Evolutionary conservation across 2,797 vertebrate genomes (phyloP), one percentile per base, ranked within the genome.

Genomic region (Gorsachius magnificus): DNA sequence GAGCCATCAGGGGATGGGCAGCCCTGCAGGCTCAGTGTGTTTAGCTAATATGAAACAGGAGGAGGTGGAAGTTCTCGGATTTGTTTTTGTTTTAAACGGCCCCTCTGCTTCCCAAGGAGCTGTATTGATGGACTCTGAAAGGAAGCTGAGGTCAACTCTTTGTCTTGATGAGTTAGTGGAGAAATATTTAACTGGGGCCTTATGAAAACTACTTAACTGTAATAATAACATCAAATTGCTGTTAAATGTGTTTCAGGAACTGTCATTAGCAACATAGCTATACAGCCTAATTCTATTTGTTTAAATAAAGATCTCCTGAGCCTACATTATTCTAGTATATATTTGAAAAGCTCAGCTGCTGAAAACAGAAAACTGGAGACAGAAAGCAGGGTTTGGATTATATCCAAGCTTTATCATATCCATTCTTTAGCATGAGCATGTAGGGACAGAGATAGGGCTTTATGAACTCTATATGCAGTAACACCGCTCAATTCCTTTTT

Each of bases 221-320:
- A 94, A 87, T 93, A 95, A 96, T 69, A 96, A 72, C 75, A 80
- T 66, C 79, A 83, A 95, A 90, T 78, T 3, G 8, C 93, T 78
- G 92, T 87, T 92, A 94, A 93, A 92, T 71, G 66, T 92, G 68
- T 90, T 95, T 96, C 84, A 83, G 88, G 43, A 92, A 17, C 72
- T 82, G 82, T 82, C 82, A 60, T 81, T 93, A 95, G 57, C 83
- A 93, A 69, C 83, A 93, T 41, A 93, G 89, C 87, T 86, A 36
- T 71, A 54, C 80, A 86, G 50, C 78, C 50, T 95, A 95, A 96
- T 96, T 94, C 89, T 95, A 75, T 96, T 97, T 94, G 87, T 95
- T 95, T 95, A 95, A 93, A 88, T 81, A 89, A 93, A 91, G n/a
- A 71, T 90, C 69, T 95, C 89, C 86, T 4, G 43, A 96, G 91